phyloP scores from a whole-genome alignment of 2,113 vertebrate genomes.

The Corydoras sp. region DNA sequence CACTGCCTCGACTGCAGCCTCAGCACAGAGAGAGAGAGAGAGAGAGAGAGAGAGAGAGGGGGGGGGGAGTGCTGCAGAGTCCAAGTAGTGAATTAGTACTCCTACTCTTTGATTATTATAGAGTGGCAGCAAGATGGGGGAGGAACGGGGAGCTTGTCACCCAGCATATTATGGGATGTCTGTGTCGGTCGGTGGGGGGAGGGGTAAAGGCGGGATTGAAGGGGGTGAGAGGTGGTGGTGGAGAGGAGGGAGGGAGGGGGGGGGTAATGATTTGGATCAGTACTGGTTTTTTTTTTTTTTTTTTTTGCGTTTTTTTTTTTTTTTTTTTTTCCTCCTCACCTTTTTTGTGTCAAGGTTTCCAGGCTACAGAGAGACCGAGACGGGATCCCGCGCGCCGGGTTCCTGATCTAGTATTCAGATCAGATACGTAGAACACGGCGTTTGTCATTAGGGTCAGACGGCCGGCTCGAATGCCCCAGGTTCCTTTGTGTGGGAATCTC shows the following conservation, averaged over 20 bases:
- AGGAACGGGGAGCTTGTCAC: slow-evolving; percentile 32
- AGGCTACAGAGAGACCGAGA: not conserved
- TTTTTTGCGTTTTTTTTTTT: not conserved
- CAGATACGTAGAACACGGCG: slow-evolving; percentile 29
- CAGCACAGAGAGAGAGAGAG: not conserved
- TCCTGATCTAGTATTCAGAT: slow-evolving; percentile 24
- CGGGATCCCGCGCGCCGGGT: slow-evolving; percentile 6
- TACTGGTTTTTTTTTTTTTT: slow-evolving; percentile 52
- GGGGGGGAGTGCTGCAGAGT: slow-evolving; percentile 18
- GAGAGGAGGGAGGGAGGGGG: not conserved
- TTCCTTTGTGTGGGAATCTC: not conserved
- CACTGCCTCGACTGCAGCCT: not conserved
- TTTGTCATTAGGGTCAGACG: slow-evolving; percentile 42
- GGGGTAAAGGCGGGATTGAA: slow-evolving; percentile 42
- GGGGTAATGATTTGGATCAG: slow-evolving; percentile 55
- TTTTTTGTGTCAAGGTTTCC: slow-evolving; percentile 11
- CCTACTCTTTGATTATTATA: slow-evolving; percentile 54
- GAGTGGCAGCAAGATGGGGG: slow-evolving; percentile 50
- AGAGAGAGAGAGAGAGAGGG: too few species aligned
- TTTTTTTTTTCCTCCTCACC: not conserved
- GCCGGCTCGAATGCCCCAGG: slow-evolving; percentile 17
- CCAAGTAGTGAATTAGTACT: slow-evolving; percentile 48
- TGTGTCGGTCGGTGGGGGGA: slow-evolving; percentile 58
- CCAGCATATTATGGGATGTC: slow-evolving; percentile 67
- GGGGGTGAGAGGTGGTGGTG: slow-evolving; percentile 18